Base-by-base conservation (phyloP, 2,113 vertebrate species). In the Zosterops japonicus region DNA sequence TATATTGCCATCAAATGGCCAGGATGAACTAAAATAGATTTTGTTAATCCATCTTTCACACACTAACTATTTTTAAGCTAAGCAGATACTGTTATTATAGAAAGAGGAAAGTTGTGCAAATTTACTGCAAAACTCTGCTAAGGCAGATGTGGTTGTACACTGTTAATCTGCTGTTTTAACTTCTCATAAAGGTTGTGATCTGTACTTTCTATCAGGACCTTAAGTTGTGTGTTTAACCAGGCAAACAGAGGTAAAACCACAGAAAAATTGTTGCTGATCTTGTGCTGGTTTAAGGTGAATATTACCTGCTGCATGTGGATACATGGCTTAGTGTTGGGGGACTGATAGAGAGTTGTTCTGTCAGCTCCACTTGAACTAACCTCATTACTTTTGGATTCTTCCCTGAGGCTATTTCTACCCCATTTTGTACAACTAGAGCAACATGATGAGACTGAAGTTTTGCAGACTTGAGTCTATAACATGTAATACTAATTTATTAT, bases 361-460 rank as follows among this genome's bases (percentile, higher is more conserved):
- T 49, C 93, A 95, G 93, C 90, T 93, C 42, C 57, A 13, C 81
- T 93, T 83, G 47, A 76, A 88, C 72, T 90, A 94, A 94, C 59
- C 87, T 93, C 92, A 60, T 93, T 85, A 83, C 68, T 90, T 77
- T 22, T 46, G 75, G 46, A 67, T 85, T 86, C 80, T 56, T 80
- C 71, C 95, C 85, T 23, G 24, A 88, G 87, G 95, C 92, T 86
- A 23, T 86, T 92, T 94, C 90, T 70, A 95, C 87, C 79, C 93
- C 92, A 94, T 91, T 95, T 94, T 95, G 79, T 92, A 61, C 79
- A 95, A 91, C 59, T 70, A 74, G 63, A 95, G 85, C 67, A 94
- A 83, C 39, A 18, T 11, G 33, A 80, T 74, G 68, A 70, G 75
- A 31, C 63, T 55, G 22, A 85, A 86, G 61, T 80, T 77, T 70